A percentile compares a stretch with the other conserved stretches of the same genome.
phyloP scores from a whole-genome alignment of 2,888 invertebrate genomes.

The Deroplatys truncata region DNA sequence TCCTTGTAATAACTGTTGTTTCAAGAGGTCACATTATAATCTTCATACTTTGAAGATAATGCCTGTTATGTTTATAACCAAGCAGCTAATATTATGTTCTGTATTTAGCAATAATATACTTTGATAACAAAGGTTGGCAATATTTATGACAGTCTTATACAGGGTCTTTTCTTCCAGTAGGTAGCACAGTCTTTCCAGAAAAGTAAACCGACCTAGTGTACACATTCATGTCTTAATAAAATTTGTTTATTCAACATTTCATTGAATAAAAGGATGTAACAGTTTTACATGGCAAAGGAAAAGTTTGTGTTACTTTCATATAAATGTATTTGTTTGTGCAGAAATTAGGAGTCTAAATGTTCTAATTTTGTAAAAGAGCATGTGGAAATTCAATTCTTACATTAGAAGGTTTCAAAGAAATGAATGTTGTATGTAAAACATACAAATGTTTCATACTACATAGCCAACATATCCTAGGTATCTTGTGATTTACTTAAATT shows the following conservation, averaged over 20 bases:
- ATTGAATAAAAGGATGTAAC: background rate
- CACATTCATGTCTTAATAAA: background rate
- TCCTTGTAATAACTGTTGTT: background rate
- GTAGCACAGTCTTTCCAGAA: background rate
- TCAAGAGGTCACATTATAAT: background rate
- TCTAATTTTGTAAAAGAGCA: background rate
- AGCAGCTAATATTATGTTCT: background rate
- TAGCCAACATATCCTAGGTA: background rate
- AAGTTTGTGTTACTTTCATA: background rate
- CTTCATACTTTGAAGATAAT: background rate
- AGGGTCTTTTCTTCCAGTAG: background rate
- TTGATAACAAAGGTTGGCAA: background rate
- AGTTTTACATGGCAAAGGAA: background rate
- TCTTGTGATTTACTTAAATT: background rate
- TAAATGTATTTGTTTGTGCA: background rate
- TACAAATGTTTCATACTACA: background rate
- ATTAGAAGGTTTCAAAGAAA: background rate
- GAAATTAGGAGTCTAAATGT: background rate
- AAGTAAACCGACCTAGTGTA: background rate
- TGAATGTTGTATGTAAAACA: background rate
- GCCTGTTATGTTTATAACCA: background rate
- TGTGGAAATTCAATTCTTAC: background rate
- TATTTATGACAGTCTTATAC: background rate
- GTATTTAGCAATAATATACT: background rate
- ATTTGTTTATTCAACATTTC: background rate